phyloP scores from a whole-genome alignment of 1,140 invertebrate genomes.

The Cydia strobilella region DNA sequence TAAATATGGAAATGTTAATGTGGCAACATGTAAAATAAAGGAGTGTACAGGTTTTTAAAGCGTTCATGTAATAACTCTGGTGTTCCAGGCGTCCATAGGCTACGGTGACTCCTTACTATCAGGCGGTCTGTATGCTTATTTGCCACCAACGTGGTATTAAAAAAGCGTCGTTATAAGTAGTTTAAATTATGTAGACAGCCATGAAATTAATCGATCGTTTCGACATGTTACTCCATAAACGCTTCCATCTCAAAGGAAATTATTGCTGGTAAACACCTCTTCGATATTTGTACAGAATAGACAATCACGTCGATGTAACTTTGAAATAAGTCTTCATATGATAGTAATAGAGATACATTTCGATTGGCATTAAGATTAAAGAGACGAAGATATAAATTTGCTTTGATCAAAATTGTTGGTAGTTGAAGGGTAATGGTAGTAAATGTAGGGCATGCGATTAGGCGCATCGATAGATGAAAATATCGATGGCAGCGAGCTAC shows the following conservation, averaged over 20 bases:
- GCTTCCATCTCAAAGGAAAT: constrained; percentile 61
- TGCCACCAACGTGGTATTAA: too few species aligned
- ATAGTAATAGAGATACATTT: background rate
- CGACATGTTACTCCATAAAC: constrained; percentile 59
- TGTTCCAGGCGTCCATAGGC: too few species aligned
- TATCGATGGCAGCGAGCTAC: constrained; percentile 34
- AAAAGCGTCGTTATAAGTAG: constrained; percentile 42
- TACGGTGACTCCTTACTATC: too few species aligned
- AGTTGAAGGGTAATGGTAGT: constrained; percentile 32
- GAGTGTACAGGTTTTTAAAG: too few species aligned
- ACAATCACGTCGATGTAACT: constrained; percentile 19
- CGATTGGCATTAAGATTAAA: background rate
- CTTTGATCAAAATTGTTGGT: constrained; percentile 17
- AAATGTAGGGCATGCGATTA: constrained; percentile 42
- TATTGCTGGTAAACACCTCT: constrained; percentile 59
- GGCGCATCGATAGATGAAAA: constrained; percentile 38
- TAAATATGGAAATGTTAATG: background rate
- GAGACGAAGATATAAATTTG: constrained; percentile 18
- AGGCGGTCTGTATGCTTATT: too few species aligned
- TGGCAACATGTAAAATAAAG: constrained; percentile 34
- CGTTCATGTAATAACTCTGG: too few species aligned
- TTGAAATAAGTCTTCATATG: background rate
- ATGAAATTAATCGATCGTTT: constrained; percentile 68
- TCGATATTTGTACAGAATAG: constrained; percentile 41
- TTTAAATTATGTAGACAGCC: constrained; percentile 54